phyloP scores from a whole-genome alignment of 2,113 vertebrate species.

The Phylloscopus trochiloides region DNA sequence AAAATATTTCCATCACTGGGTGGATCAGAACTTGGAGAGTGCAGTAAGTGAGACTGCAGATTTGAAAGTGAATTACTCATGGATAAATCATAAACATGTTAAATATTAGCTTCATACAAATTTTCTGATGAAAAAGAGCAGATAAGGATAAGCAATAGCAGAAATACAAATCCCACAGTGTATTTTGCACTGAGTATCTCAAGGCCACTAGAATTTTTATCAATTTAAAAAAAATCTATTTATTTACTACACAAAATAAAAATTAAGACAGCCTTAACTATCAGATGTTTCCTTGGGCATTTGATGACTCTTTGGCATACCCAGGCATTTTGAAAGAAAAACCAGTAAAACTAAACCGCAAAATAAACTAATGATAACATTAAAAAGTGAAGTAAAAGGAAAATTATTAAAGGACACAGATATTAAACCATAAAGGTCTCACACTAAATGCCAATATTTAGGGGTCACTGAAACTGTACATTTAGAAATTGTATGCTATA shows the following conservation, averaged over 20 bases:
- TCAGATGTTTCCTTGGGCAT: neutral
- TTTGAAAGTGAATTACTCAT: neutral
- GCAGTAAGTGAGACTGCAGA: neutral
- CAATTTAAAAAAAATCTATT: neutral
- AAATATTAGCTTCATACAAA: neutral
- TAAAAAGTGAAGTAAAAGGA: neutral
- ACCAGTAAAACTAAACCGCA: neutral
- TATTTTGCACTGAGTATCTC: neutral
- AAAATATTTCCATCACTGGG: accelerated
- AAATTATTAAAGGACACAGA: neutral
- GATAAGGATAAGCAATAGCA: neutral
- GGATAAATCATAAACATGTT: neutral
- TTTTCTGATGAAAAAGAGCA: neutral
- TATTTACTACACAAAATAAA: neutral
- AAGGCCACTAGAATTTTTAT: neutral
- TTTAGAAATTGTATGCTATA: neutral
- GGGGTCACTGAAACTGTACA: neutral
- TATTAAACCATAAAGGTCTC: neutral
- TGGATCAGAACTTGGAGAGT: neutral
- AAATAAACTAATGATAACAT: neutral
- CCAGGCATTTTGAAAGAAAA: neutral
- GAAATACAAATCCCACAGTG: neutral
- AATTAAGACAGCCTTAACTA: neutral
- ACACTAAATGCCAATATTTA: neutral
- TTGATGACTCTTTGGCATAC: neutral